Conservation (phyloP, 2,113 vertebrate genomes). For the Larimichthys crocea region DNA sequence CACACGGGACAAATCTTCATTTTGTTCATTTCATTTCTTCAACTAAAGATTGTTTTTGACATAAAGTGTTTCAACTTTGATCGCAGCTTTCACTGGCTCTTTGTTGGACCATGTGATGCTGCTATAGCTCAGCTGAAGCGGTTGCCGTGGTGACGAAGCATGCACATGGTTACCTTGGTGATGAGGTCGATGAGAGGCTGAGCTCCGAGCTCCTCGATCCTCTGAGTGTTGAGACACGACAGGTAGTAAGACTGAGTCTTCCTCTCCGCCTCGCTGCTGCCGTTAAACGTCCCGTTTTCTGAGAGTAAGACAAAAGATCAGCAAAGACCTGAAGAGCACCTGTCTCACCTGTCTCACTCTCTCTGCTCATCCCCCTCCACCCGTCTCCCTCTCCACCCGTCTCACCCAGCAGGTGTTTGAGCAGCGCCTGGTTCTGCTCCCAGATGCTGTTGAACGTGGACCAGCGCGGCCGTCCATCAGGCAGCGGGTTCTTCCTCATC, state of each 20-base stretch:
- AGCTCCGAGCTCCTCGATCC: conserved; percentile 93
- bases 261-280: conserved; percentile 94
- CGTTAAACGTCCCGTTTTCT: conserved; percentile 96
- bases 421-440: conserved; percentile 98
- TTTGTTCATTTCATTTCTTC: neutral
- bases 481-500: conserved; percentile 95
- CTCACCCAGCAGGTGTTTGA: conserved; percentile 96
- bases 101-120: neutral
- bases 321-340: neutral
- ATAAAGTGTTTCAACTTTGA: too few species aligned
- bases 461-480: conserved; percentile 94
- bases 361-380: too few species aligned
- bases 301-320: neutral
- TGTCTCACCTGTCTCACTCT: neutral
- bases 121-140: neutral
- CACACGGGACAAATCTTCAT: neutral
- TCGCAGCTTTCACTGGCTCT: neutral
- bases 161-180: conserved; percentile 84
- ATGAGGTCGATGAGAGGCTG: conserved; percentile 95
- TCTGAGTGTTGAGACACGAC: conserved; percentile 93
- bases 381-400: neutral
- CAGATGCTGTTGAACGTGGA: conserved; percentile 98
- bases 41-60: too few species aligned
- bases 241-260: conserved; percentile 96
- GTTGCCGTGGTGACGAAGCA: conserved; percentile 5